A percentile compares a stretch with the other conserved stretches of the same genome.
phyloP scores from a whole-genome alignment of 2,888 invertebrate species.

The Nasonovia ribisnigri region DNA sequence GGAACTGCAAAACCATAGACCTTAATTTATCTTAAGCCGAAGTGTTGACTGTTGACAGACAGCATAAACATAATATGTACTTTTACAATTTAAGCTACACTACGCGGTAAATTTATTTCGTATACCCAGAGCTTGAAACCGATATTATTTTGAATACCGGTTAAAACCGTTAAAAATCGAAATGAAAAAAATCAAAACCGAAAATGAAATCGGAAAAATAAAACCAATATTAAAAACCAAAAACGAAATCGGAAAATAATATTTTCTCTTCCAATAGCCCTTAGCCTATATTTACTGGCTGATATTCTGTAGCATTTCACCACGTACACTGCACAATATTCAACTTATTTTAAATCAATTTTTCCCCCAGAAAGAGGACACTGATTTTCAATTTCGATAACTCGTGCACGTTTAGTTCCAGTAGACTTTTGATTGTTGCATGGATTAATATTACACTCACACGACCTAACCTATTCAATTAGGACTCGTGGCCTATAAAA shows the following conservation, averaged over 20 bases:
- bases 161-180: too few relatives aligned
- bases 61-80: neutral
- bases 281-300: too few relatives aligned
- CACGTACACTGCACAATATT: neutral
- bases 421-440: neutral
- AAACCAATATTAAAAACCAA: too few relatives aligned
- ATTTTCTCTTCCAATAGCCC: too few relatives aligned
- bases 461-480: neutral
- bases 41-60: neutral
- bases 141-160: too few relatives aligned
- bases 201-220: too few relatives aligned
- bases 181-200: too few relatives aligned
- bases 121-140: too few relatives aligned
- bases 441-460: neutral
- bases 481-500: neutral
- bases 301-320: neutral
- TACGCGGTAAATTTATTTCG: neutral
- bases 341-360: neutral
- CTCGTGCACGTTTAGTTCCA: rapidly evolving
- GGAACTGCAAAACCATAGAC: neutral
- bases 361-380: neutral
- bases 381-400: neutral
- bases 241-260: too few relatives aligned
- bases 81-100: neutral
- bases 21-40: neutral